Conservation (phyloP, 2,113 vertebrate genomes). For the Synodontis membranacea region DNA sequence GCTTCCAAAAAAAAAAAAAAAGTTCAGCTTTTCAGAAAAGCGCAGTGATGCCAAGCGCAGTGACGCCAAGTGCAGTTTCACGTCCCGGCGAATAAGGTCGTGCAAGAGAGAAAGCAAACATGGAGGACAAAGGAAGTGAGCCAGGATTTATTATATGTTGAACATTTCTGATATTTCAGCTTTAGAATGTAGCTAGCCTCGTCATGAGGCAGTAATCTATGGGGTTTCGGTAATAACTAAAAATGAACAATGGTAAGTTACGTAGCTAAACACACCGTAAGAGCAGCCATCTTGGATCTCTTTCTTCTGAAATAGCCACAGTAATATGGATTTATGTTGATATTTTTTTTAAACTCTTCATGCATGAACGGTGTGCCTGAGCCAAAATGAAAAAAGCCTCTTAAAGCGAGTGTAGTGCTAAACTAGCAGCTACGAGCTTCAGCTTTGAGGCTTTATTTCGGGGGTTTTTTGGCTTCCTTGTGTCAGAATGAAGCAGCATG, state of each 20-base stretch:
- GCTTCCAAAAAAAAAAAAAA: neutral
- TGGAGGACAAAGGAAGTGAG: neutral
- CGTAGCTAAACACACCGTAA: too few relatives aligned
- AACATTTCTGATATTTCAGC: neutral
- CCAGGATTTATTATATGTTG: neutral
- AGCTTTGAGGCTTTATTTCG: neutral
- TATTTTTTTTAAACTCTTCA: neutral
- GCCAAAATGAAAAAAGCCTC: neutral
- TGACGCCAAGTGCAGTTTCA: neutral
- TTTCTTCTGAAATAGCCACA: neutral
- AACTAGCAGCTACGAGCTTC: neutral
- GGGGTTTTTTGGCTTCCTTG: neutral
- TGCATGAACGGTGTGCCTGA: neutral
- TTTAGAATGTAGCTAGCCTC: neutral
- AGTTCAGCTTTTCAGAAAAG: neutral
- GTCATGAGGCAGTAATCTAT: too few relatives aligned
- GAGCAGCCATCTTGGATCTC: too few relatives aligned
- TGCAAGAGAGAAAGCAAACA: neutral
- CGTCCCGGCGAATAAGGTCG: neutral
- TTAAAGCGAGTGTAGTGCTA: too few relatives aligned
- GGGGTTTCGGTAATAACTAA: too few relatives aligned
- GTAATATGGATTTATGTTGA: neutral
- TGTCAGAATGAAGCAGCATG: slow-evolving; percentile 1
- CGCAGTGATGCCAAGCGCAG: neutral
- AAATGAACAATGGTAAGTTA: neutral